Percentiles rank a stretch among this genome's conserved stretches.
Conservation (phyloP, 2,113 vertebrate species). For the Formicarius rufipectus region DNA sequence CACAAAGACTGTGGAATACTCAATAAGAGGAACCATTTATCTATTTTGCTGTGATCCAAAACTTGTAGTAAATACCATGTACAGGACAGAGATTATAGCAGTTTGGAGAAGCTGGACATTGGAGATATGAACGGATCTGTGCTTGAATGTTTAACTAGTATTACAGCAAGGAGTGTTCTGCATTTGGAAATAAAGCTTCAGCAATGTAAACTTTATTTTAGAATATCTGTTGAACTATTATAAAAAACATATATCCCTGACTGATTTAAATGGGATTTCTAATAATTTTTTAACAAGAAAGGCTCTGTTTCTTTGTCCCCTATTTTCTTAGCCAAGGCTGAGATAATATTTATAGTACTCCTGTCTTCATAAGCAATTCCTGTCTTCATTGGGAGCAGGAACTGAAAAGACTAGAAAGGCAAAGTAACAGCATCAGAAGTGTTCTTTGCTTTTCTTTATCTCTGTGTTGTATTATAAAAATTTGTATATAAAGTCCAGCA, state of each 20-base stretch:
- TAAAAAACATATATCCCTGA: not conserved
- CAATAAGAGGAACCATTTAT: constrained; percentile 12
- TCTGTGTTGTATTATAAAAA: not conserved
- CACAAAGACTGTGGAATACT: not conserved
- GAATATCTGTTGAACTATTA: not conserved
- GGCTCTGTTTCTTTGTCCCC: not conserved
- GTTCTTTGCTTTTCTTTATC: not conserved
- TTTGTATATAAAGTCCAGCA: not conserved
- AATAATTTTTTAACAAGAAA: not conserved
- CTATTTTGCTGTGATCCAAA: constrained; percentile 16
- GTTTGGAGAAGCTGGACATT: not conserved
- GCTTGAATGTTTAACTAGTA: not conserved
- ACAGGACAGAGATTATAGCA: not conserved
- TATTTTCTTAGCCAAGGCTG: not conserved
- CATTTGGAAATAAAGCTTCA: not conserved
- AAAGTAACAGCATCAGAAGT: not conserved
- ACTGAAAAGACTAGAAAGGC: not conserved
- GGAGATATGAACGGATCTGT: not conserved
- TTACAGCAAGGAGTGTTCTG: not conserved
- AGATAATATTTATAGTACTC: not conserved
- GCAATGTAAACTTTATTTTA: not conserved
- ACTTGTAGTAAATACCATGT: not conserved
- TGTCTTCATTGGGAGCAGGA: not conserved
- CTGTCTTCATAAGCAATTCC: not conserved
- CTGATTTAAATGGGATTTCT: not conserved